Base-by-base conservation (phyloP, 2,888 invertebrate species). In the Spilarctia lutea region DNA sequence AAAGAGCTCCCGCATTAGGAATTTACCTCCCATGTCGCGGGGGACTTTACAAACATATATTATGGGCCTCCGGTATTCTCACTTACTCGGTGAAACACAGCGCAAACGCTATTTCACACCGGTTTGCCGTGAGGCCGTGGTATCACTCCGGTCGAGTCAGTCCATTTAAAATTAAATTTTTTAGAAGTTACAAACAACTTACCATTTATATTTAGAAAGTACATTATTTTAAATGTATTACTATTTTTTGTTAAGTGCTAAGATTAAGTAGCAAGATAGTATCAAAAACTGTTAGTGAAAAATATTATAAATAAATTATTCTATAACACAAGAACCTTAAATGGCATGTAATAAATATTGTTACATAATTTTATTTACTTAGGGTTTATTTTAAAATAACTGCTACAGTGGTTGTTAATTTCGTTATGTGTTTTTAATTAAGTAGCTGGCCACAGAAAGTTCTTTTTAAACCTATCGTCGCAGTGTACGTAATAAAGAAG, bases 351-450 rank as follows among this genome's bases (percentile, higher is more conserved):
- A 24, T 48, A 13, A 24, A 48, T 10, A 30, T 30, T 30, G 8
- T 24, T 6, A 48, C 30, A 24, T 33, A 48, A 1, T 4, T 24
- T 11, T 4, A 30, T 24, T 0, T 7, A 20, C 10, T 13, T 33
- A 68, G 24, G 48, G 68, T 48, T 33, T 30, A 33, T 24, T 48
- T 68, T 48, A 13, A 24, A 24, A 18, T 33, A 68, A 13, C 48
- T 48, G 48, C 16, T 24, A 48, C 39, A 39, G 48, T 24, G 24
- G 48, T 30, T 45, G 30, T 68, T 20, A 48, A 48, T 30, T 68
- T 6, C 16, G 68, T 45, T 68, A 48, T 7, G 68, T 68, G 33
- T 33, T 68, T 68, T 48, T 68, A 68, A 48, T 68, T 68, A 45
- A 27, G 2, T 68, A 13, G 30, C 48, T 68, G 24, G 30, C 48